phyloP scores from a whole-genome alignment of 2,888 invertebrate genomes.

The Philereme transversata region DNA sequence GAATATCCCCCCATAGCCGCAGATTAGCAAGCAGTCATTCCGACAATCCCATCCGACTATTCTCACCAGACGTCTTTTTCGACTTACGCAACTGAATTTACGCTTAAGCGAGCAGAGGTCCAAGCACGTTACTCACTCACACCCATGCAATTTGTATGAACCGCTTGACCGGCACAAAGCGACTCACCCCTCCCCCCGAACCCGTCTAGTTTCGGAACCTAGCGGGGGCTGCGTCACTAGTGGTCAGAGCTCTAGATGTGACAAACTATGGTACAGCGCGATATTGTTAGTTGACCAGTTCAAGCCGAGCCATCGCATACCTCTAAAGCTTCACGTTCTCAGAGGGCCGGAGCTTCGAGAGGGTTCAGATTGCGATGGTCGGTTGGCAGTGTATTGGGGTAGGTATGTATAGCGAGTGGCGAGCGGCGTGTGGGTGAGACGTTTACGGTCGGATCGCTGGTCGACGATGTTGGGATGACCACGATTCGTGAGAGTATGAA shows the following conservation, averaged over 20 bases:
- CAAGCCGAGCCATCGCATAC: conserved; percentile 51
- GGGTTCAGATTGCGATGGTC: conserved; percentile 52
- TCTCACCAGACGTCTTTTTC: conserved; percentile 78
- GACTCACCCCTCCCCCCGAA: conserved; percentile 55
- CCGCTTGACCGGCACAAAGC: conserved; percentile 46
- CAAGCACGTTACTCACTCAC: conserved; percentile 79
- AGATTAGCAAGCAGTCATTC: conserved; percentile 14
- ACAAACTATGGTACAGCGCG: conserved; percentile 79
- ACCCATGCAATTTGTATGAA: conserved; percentile 78
- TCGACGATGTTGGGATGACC: conserved; percentile 70
- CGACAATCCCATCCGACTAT: conserved; percentile 46
- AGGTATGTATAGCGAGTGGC: conserved; percentile 76
- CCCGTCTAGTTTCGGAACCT: conserved; percentile 48
- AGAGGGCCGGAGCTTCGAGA: conserved; percentile 38
- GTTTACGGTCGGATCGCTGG: conserved; percentile 82
- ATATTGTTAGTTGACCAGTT: conserved; percentile 64
- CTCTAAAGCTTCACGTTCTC: conserved; percentile 34
- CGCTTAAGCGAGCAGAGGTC: conserved; percentile 79
- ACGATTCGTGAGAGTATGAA: conserved; percentile 33
- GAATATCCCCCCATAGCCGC: conserved; percentile 52
- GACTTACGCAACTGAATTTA: conserved; percentile 82
- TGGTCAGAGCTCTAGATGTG: conserved; percentile 76
- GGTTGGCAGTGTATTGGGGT: conserved; percentile 62
- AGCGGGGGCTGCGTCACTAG: conserved; percentile 62
- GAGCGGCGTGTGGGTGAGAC: conserved; percentile 82